Evolutionary conservation across 2,797 vertebrate genomes (phyloP).

Genomic region (Calcarius lapponicus): DNA sequence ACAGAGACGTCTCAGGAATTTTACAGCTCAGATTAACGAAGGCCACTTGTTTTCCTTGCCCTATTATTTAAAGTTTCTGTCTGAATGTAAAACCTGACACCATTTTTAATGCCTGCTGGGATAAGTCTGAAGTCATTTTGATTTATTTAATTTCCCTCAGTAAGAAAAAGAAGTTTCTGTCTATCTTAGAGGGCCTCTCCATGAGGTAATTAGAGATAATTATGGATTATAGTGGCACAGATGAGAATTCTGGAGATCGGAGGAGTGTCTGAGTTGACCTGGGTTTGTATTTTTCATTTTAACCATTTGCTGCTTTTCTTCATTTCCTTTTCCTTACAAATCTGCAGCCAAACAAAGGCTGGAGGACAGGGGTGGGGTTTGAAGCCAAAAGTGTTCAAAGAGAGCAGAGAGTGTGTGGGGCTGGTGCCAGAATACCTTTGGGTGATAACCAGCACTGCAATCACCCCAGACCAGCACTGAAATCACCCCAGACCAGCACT

Average conservation of each 20-base stretch:
- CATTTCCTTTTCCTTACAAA: neutral
- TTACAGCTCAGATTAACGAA: neutral
- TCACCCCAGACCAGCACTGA: no score
- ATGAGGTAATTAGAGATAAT: neutral
- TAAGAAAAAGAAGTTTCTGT: neutral
- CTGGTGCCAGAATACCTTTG: rapidly evolving
- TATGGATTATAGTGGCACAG: neutral
- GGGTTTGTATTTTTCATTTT: neutral
- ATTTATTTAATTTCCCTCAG: neutral
- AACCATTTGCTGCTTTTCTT: neutral
- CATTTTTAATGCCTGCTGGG: neutral
- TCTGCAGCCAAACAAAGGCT: neutral
- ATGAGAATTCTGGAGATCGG: neutral
- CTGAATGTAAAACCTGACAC: neutral
- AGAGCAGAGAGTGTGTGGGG: neutral
- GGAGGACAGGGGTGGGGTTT: neutral
- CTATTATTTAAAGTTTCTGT: neutral
- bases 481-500: neutral
- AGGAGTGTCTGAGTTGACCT: neutral
- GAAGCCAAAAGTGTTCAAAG: neutral
- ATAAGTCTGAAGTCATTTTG: neutral
- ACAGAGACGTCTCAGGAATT: neutral
- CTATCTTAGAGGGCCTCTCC: neutral
- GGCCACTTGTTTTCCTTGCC: neutral
- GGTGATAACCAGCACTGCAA: rapidly evolving